Percentiles rank a stretch among this genome's conserved stretches.
Conservation (phyloP, 1,140 invertebrate genomes). For the Drosophila arizonae region DNA sequence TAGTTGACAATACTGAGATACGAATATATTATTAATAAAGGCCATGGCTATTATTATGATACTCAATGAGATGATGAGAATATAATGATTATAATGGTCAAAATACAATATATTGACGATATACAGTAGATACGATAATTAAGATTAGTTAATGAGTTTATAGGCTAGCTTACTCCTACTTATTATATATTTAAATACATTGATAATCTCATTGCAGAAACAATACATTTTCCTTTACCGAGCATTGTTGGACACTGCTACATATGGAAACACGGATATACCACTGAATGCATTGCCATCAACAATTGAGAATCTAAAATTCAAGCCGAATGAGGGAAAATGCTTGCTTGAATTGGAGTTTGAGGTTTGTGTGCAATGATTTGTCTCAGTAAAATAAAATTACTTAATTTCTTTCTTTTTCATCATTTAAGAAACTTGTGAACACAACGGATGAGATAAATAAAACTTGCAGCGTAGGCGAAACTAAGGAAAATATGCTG, state of each 20-base stretch:
- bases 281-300: conserved; percentile 87
- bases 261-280: conserved; percentile 97
- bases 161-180: too few relatives aligned
- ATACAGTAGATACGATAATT: too few relatives aligned
- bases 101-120: too few relatives aligned
- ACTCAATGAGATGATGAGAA: too few relatives aligned
- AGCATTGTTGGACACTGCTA: conserved; percentile 95
- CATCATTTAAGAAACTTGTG: conserved; percentile 87
- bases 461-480: conserved; percentile 91
- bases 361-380: conserved; percentile 85
- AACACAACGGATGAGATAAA: conserved; percentile 90
- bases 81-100: too few relatives aligned
- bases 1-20: too few relatives aligned
- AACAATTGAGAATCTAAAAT: conserved; percentile 88
- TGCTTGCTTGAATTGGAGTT: conserved; percentile 93
- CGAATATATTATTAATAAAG: too few relatives aligned
- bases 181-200: too few relatives aligned
- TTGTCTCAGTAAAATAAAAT: background rate
- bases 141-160: too few relatives aligned
- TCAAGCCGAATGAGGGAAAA: conserved; percentile 84
- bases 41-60: too few relatives aligned
- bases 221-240: conserved; percentile 99
- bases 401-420: background rate
- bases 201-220: conserved; percentile 86
- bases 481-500: conserved; percentile 91